Evolutionary conservation across 2,797 vertebrate species (phyloP), one percentile per base, ranked within the genome.

Genomic region (Epinephelus malabaricus): DNA sequence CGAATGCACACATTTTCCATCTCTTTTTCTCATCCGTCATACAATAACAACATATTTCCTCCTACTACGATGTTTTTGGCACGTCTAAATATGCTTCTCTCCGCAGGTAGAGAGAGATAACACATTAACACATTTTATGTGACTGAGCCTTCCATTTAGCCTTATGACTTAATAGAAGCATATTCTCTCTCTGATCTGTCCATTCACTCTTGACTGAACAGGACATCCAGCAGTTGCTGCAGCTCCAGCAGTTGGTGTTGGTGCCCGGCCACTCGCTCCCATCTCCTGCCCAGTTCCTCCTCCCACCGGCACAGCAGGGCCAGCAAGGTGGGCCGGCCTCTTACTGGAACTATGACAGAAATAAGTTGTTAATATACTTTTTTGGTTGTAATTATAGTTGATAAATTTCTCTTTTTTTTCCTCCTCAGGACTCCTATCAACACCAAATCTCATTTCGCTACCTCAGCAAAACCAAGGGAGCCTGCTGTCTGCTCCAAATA

Each of bases 391-490:
- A 67, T 46, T 12, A 21, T 14, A 53, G 0, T 4, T 73, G 3
- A 56, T 51, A 2, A 55, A 82, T 38, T 60, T 2, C 5, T 45
- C 19, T 66, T 38, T 45, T 56, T 25, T 25, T 64, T n/a, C 19
- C 58, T n/a, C 14, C 23, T 78, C 83, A 98, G 97, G 97, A 94
- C 96, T 98, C 92, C 94, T 98, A 76, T 93, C 96, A 34, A 96
- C 97, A 92, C 95, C 96, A 97, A 97, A 97, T 97, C 96, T 98
- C 92, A 96, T 98, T 95, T 85, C 97, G 95, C 97, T 98, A 97
- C 97, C 97, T 98, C 97, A 98, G 94, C 97, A 97, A 97, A 97
- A 95, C 96, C 97, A 97, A 93, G 97, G 97, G 94, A 96, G 95
- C 91, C 95, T 97, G 92, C 93, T 98, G 90, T 91, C 96, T 75